Evolutionary conservation across 2,888 invertebrate species (phyloP).

Genomic region (Mimas tiliae): DNA sequence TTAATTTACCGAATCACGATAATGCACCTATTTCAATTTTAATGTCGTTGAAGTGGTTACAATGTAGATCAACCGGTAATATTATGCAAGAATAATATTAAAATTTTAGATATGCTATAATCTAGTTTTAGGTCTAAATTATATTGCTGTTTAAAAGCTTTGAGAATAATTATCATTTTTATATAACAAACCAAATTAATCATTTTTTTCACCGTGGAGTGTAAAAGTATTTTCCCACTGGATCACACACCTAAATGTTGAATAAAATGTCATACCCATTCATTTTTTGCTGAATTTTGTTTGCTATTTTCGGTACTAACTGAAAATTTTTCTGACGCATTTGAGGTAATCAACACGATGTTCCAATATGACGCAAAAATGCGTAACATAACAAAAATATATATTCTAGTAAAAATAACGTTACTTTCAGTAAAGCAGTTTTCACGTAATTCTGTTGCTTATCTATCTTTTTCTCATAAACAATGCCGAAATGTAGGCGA

Average conservation of each 20-base stretch:
- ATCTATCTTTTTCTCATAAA: slow-evolving; percentile 15
- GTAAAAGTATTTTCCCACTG: not conserved
- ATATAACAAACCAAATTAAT: too few species aligned
- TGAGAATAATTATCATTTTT: not conserved
- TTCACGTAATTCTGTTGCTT: slow-evolving; percentile 15
- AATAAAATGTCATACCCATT: too few species aligned
- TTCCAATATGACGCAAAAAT: not conserved
- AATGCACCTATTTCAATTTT: too few species aligned
- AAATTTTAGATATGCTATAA: not conserved
- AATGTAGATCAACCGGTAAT: not conserved
- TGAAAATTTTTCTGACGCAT: too few species aligned
- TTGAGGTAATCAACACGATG: not conserved
- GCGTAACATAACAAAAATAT: not conserved
- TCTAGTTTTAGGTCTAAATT: not conserved
- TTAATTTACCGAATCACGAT: too few species aligned
- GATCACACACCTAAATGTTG: not conserved
- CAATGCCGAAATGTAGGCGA: slow-evolving; percentile 18
- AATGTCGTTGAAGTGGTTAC: not conserved
- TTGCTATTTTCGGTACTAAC: too few species aligned
- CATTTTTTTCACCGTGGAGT: too few species aligned
- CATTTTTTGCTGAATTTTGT: too few species aligned
- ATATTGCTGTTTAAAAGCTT: not conserved
- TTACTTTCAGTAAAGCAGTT: not conserved
- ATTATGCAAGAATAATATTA: not conserved
- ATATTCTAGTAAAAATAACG: slow-evolving; percentile 10